A percentile compares a stretch with the other conserved stretches of the same genome.
phyloP scores from a whole-genome alignment of 2,797 vertebrate genomes.

The Megalops cyprinoides region DNA sequence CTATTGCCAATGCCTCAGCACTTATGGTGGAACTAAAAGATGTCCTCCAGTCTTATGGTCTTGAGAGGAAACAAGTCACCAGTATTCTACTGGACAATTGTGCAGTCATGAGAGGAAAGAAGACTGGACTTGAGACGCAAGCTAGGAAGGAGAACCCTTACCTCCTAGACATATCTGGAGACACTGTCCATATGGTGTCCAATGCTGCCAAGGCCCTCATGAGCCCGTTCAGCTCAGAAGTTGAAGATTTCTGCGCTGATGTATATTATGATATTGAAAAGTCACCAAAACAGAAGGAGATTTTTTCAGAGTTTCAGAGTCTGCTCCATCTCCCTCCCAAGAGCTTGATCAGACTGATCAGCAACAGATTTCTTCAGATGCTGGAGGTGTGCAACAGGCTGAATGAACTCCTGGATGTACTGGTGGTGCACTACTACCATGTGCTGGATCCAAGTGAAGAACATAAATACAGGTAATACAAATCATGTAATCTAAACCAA shows the following conservation, averaged over 20 bases:
- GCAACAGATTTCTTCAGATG: no score
- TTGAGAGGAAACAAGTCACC: conserved; percentile 25
- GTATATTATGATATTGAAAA: conserved; percentile 37
- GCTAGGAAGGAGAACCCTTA: conserved; percentile 5
- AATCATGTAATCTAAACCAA: conserved; percentile 24
- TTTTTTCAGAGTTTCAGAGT: conserved; percentile 11
- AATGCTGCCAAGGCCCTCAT: no score
- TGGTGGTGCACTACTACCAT: no score
- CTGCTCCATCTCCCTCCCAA: no score
- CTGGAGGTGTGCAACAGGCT: no score
- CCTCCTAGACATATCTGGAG: conserved; percentile 17
- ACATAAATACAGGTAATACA: no score
- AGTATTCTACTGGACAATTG: conserved; percentile 34
- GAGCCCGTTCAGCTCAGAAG: conserved; percentile 21
- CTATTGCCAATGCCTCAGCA: conserved; percentile 34
- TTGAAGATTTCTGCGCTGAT: conserved; percentile 29
- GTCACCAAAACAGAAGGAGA: conserved; percentile 31
- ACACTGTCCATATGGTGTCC: no score
- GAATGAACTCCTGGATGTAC: no score
- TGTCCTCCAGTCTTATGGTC: conserved; percentile 30
- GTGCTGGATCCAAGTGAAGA: no score
- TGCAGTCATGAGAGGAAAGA: conserved; percentile 34
- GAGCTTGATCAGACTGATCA: no score
- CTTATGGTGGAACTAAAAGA: conserved; percentile 22
- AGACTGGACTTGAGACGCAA: conserved; percentile 24